Evolutionary conservation across 2,797 vertebrate species (phyloP), one percentile per base, ranked within the genome.

Genomic region (Lateolabrax maculatus): DNA sequence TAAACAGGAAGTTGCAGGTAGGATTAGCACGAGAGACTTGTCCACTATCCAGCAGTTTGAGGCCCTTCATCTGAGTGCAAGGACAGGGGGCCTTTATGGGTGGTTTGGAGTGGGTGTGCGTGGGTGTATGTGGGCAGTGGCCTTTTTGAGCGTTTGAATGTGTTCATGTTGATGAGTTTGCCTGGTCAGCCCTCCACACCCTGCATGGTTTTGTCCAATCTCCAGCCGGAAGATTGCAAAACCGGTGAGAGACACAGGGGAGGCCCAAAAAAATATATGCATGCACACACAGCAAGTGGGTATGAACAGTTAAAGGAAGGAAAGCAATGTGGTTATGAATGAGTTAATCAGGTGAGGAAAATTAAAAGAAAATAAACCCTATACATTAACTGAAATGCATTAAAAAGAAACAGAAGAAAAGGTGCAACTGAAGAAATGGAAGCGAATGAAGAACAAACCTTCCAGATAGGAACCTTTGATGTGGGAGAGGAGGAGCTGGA

Each of bases 391-490:
- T 71, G 57, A 72, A 84, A 77, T 12, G 53, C 48, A 15, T 66
- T 31, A 68, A 89, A 89, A 64, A 68, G 58, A 56, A 88, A 89
- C 71, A 27, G 43, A 87, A 83, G 82, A 29, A 63, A 76, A 84
- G 71, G 64, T 74, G 84, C 89, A 94, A 92, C 90, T 77, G 83
- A 87, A 88, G 78, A 79, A 71, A 89, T 87, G 91, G 87, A 60
- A 90, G 91, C 87, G 86, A 94, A 96, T 96, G 96, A 95, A 83
- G 95, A 97, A 99, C 98, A 97, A 99, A 99, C 98, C 98, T 99
- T 99, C 98, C 98, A 99, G 95, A 97, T 96, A 96, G 97, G 97
- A 96, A 99, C 97, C 97, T 98, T 98, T 97, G 98, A 98, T 97
- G 98, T 98, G 96, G 97, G 98, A 95, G 95, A 95, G 91, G 97